These are phyloP conservation scores for Gastrophryne carolinensis DNA, from an alignment of 2,797 vertebrate genomes.

Conservation along the genomic window DNA sequence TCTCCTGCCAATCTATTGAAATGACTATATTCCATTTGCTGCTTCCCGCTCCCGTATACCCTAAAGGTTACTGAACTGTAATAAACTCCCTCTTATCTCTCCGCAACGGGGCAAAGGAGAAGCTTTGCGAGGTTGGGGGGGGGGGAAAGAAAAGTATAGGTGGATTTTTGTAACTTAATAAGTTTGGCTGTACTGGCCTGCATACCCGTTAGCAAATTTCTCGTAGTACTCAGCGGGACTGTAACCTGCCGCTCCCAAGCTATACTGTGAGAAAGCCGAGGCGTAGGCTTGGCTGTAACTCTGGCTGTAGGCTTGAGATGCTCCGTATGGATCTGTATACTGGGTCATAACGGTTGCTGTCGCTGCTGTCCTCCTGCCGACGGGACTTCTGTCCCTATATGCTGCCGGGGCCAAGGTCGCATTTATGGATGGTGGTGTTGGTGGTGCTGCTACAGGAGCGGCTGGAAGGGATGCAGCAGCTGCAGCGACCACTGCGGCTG, in stretches of 20 bases:
- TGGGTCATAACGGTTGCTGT: slow-evolving; percentile 48
- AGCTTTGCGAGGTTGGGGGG: too few relatives aligned
- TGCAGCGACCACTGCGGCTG: slow-evolving; percentile 51
- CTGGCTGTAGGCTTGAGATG: slow-evolving; percentile 54
- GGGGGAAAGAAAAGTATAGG: background rate
- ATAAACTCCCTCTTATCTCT: background rate
- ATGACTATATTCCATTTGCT: slow-evolving; percentile 1
- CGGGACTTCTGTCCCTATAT: slow-evolving; percentile 52
- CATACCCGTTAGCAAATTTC: slow-evolving; percentile 65
- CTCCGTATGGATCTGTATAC: slow-evolving; percentile 53
- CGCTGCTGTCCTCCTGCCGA: slow-evolving; percentile 54
- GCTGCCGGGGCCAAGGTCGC: slow-evolving; percentile 44
- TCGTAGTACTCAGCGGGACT: slow-evolving; percentile 66
- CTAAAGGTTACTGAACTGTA: background rate
- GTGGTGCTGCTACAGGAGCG: slow-evolving; percentile 52
- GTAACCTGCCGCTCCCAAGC: slow-evolving; percentile 62
- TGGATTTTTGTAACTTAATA: slow-evolving; percentile 55
- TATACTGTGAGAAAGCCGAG: slow-evolving; percentile 61
- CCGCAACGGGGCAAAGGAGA: background rate
- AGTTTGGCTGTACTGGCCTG: slow-evolving; percentile 59
- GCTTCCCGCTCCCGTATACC: background rate
- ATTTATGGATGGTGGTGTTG: slow-evolving; percentile 20
- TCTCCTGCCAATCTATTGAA: background rate
- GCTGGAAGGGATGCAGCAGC: slow-evolving; percentile 54
- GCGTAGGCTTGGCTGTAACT: slow-evolving; percentile 55